These are phyloP conservation scores for Balanococcus diminutus DNA, from an alignment of 2,888 invertebrate genomes.

Conservation along the genomic window DNA sequence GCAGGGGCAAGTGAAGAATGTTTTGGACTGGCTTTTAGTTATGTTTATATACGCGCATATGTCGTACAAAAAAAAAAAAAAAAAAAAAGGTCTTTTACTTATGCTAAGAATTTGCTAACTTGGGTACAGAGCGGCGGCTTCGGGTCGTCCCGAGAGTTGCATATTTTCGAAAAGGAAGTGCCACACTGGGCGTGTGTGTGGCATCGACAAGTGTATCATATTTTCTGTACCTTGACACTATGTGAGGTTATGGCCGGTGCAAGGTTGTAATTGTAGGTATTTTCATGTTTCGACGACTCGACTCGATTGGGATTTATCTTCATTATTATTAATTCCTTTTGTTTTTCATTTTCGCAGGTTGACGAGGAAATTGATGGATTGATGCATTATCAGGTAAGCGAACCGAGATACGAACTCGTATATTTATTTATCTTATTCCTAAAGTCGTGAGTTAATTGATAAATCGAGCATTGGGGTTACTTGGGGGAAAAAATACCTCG, in stretches of 20 bases:
- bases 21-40: background rate
- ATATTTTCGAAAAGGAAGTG: background rate
- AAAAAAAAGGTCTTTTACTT: background rate
- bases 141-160: background rate
- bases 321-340: background rate
- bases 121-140: background rate
- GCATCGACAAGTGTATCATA: background rate
- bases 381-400: background rate
- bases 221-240: background rate
- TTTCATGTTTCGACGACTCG: background rate
- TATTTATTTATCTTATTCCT: background rate
- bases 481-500: no score
- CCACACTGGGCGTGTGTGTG: background rate
- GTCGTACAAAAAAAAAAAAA: no score
- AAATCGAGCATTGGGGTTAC: background rate
- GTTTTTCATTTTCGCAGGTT: background rate
- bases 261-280: background rate
- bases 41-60: background rate
- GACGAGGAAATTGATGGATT: background rate
- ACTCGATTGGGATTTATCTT: background rate
- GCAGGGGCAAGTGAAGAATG: background rate
- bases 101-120: background rate
- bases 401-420: background rate
- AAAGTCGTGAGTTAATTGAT: background rate
- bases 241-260: background rate